These are phyloP conservation scores for Silurus lanzhouensis DNA, from an alignment of 2,797 vertebrate genomes.

Conservation along the genomic window DNA sequence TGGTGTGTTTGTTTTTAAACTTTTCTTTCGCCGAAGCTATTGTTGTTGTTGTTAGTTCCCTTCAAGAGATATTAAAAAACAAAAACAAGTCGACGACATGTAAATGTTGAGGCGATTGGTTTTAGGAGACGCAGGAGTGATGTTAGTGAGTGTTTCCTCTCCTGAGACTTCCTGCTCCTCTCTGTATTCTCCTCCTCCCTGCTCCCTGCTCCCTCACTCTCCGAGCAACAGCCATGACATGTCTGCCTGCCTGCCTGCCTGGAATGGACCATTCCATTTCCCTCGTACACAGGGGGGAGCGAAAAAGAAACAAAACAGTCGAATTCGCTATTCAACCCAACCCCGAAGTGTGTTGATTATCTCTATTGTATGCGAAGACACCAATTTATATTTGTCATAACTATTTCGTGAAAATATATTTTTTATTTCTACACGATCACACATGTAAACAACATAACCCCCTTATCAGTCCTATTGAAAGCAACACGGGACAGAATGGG, in stretches of 20 bases:
- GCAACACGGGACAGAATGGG: neutral
- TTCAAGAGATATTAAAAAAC: too few species aligned
- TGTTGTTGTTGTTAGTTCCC: too few species aligned
- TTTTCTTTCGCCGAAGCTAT: neutral
- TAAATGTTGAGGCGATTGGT: neutral
- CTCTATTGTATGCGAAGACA: accelerated
- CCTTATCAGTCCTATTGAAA: neutral
- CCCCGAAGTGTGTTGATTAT: neutral
- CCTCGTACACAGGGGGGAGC: slow-evolving; percentile 52
- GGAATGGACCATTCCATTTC: slow-evolving; percentile 66
- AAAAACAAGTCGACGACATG: neutral
- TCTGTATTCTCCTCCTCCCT: neutral
- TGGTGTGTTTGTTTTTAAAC: neutral
- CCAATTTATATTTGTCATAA: neutral
- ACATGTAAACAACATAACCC: neutral
- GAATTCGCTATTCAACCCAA: neutral
- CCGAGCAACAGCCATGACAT: slow-evolving; percentile 74
- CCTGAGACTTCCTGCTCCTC: neutral
- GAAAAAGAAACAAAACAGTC: neutral
- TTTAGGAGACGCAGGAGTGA: neutral
- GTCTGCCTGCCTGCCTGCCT: slow-evolving; percentile 58
- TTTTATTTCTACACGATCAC: neutral
- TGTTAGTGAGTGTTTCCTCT: neutral
- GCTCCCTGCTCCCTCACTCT: slow-evolving; percentile 48
- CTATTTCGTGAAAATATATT: neutral